Evolutionary conservation across 2,888 invertebrate genomes (phyloP).

Genomic region (Antheraea assamensis): DNA sequence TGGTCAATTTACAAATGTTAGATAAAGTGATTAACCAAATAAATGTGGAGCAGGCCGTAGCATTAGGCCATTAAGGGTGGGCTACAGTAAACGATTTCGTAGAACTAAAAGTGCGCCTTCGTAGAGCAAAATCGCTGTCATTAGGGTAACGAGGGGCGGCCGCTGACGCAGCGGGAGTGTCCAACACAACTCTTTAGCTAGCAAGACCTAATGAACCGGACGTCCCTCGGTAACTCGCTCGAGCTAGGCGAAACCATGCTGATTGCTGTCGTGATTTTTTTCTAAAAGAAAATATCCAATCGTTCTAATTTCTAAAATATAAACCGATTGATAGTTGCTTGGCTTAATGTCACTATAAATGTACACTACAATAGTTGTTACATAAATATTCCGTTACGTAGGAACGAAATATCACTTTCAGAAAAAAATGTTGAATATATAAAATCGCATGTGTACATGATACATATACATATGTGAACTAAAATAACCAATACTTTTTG

Average conservation of each 20-base stretch:
- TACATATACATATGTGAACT: too few species aligned
- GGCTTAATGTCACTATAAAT: too few species aligned
- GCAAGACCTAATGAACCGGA: constrained; percentile 73
- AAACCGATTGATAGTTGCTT: too few species aligned
- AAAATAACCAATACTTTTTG: too few species aligned
- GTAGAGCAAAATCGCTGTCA: constrained; percentile 75
- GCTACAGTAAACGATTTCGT: constrained; percentile 70
- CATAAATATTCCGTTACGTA: neutral
- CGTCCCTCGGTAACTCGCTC: constrained; percentile 57
- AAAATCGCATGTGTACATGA: neutral
- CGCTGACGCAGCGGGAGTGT: constrained; percentile 70
- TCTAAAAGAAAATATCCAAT: constrained; percentile 43
- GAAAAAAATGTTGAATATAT: neutral
- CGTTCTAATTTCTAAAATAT: constrained; percentile 23
- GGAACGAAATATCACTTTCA: neutral
- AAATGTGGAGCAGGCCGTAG: constrained; percentile 59
- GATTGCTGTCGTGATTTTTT: constrained; percentile 52
- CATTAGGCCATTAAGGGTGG: constrained; percentile 72
- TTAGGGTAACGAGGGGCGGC: constrained; percentile 76
- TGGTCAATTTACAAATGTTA: constrained; percentile 39
- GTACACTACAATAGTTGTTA: neutral
- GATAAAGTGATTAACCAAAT: constrained; percentile 61
- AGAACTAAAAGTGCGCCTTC: constrained; percentile 73
- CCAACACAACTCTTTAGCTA: constrained; percentile 66
- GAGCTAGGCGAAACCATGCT: constrained; percentile 42